phyloP scores from a whole-genome alignment of 2,113 vertebrate species.

The Microcebus murinus region DNA sequence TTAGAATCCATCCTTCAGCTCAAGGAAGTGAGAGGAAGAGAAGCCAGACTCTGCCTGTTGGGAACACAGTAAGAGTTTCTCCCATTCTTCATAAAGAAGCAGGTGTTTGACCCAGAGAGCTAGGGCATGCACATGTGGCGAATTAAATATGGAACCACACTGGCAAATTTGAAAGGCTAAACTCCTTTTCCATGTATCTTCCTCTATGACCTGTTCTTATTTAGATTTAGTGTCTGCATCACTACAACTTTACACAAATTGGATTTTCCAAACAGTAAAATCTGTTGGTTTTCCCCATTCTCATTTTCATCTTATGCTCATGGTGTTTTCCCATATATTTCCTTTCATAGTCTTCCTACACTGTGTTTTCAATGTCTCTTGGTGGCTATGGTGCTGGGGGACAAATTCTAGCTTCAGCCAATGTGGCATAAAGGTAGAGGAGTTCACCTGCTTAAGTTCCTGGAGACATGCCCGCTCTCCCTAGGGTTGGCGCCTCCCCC shows the following conservation, averaged over 20 bases:
- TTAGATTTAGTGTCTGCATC: neutral
- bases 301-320: neutral
- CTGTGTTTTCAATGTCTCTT: neutral
- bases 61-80: neutral
- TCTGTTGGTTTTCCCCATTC: neutral
- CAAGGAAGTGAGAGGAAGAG: neutral
- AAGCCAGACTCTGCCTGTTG: neutral
- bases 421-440: neutral
- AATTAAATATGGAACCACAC: neutral
- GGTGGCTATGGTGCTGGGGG: neutral
- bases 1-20: neutral
- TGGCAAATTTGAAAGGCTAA: neutral
- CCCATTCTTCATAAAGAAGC: neutral
- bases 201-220: neutral
- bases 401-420: neutral
- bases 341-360: neutral
- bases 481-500: rapidly evolving
- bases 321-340: neutral
- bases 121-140: rapidly evolving
- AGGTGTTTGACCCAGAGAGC: neutral
- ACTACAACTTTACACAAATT: neutral
- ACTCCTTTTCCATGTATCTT: neutral
- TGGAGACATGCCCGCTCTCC: too few relatives aligned
- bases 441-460: neutral
- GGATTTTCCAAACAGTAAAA: neutral